These are phyloP conservation scores for Malacoraja senta DNA, from an alignment of 2,797 vertebrate genomes.

Conservation along the genomic window DNA sequence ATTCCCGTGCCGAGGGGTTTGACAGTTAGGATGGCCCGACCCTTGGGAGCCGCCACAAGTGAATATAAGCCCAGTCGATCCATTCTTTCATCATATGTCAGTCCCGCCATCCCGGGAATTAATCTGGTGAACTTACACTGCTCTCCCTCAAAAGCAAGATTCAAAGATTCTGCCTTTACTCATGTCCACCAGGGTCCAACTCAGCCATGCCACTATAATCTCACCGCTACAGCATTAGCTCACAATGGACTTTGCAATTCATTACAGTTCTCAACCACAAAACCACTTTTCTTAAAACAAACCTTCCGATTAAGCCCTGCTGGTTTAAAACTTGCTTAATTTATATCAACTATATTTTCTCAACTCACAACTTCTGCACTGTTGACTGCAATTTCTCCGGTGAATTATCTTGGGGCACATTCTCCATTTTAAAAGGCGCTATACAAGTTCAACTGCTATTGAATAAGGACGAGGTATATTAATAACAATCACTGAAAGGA, in stretches of 20 bases:
- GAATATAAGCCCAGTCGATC: no score
- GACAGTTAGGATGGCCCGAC: no score
- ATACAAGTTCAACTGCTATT: neutral
- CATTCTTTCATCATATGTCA: no score
- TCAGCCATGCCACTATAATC: no score
- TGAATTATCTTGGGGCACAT: neutral
- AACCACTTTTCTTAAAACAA: neutral
- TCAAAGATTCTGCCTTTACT: no score
- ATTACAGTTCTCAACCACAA: neutral
- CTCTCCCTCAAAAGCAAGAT: no score
- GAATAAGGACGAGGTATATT: neutral
- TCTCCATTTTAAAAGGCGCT: neutral
- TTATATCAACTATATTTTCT: neutral
- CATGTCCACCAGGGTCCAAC: no score
- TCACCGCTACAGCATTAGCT: neutral
- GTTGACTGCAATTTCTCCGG: neutral
- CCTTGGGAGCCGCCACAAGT: no score
- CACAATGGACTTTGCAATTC: neutral
- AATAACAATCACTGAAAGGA: neutral
- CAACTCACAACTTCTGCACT: neutral
- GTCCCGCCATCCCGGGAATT: no score
- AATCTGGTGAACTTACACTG: no score
- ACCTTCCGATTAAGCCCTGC: neutral
- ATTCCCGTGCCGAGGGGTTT: no score
- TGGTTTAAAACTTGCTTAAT: neutral